phyloP scores from a whole-genome alignment of 1,140 invertebrate species.

The Delia radicum region DNA sequence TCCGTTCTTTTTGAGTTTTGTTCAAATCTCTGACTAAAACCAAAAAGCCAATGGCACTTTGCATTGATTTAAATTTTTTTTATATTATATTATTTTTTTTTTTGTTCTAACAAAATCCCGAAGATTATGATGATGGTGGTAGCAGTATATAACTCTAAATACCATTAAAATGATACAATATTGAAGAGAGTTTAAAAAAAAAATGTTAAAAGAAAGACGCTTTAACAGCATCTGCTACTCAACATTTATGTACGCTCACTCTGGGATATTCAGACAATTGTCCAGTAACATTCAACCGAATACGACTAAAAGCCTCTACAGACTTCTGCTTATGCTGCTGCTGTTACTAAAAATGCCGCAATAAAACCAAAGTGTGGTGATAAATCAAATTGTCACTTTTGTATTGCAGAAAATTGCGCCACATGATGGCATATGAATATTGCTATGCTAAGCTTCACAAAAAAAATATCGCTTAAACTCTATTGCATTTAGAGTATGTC shows the following conservation, averaged over 20 bases:
- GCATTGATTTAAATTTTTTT: neutral
- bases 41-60: constrained; percentile 4
- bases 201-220: neutral
- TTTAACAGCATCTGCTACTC: neutral
- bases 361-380: constrained; percentile 48
- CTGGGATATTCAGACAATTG: neutral
- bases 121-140: neutral
- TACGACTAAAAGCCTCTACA: neutral
- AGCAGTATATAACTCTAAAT: neutral
- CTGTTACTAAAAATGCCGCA: constrained; percentile 13
- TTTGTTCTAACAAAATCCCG: neutral
- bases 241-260: neutral
- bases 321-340: neutral
- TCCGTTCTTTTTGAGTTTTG: neutral
- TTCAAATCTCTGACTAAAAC: neutral
- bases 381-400: constrained; percentile 55
- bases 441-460: neutral
- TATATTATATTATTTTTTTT: neutral
- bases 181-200: neutral
- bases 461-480: neutral
- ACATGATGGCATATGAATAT: constrained; percentile 23
- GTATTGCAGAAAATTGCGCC: constrained; percentile 31
- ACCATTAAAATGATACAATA: neutral
- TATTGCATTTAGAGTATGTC: neutral
- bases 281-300: neutral